Evolutionary conservation across 2,113 vertebrate species (phyloP).

Genomic region (Sakesphorus luctuosus): DNA sequence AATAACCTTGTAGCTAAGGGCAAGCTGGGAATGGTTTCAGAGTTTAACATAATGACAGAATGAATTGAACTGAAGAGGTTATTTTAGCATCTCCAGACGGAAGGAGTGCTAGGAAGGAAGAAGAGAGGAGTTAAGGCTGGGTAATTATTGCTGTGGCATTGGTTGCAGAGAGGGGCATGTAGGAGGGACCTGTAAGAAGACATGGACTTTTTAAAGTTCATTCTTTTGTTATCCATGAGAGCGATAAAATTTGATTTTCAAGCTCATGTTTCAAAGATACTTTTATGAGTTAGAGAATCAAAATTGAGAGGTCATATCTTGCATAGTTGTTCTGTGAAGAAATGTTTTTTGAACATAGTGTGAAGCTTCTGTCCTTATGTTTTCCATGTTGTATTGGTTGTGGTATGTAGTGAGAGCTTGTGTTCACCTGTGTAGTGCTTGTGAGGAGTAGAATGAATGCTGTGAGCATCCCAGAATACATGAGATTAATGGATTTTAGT

Average conservation of each 20-base stretch:
- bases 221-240: background rate
- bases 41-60: background rate
- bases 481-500: background rate
- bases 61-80: background rate
- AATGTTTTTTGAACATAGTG: background rate
- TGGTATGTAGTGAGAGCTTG: background rate
- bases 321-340: background rate
- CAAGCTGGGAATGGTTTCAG: background rate
- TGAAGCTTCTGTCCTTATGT: background rate
- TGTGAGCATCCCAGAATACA: background rate
- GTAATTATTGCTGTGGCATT: background rate
- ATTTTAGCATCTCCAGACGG: background rate
- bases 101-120: background rate
- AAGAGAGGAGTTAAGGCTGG: background rate
- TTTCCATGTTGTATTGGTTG: background rate
- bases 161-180: background rate
- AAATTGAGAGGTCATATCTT: background rate
- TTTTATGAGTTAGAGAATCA: background rate
- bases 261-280: background rate
- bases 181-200: background rate
- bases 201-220: background rate
- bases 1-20: background rate
- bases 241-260: background rate
- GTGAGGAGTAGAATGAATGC: background rate
- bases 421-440: background rate